Evolutionary conservation across 2,113 vertebrate genomes (phyloP), one percentile per base, ranked within the genome.

Genomic region (Nestor notabilis): DNA sequence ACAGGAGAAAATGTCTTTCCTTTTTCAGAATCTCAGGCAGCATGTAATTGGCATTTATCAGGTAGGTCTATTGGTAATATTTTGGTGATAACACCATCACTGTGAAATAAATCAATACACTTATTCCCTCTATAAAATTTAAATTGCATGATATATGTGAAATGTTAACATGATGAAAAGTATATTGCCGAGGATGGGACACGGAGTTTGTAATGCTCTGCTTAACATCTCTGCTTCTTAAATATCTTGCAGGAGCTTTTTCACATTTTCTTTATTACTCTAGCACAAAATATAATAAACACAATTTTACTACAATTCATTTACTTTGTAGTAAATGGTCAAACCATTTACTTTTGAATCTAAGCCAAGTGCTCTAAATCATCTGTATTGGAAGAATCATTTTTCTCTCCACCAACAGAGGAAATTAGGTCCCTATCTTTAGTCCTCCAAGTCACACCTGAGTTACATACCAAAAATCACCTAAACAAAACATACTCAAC

Each of bases 31-130:
- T 81, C 9, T 25, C 35, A 64, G 47, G n/a, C 14, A 86, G 20
- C 37, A 81, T 50, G 35, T 75, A 94, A 93, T 41, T 93, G 50
- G 3, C 20, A 86, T 81, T 93, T 90, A 70, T 74, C 52, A 86
- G 10, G 19, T 33, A 60, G 20, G 13, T 71, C 2, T 10, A 20
- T 13, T 64, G 27, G 29, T 50, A 94, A 89, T 92, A 84, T 68
- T 89, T 60, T 13, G 0, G 6, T 49, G 25, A 88, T 76, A 28
- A 58, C 28, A 66, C 8, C 0, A 0, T 60, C 50, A 50, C 29
- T 39, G 44, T 69, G 41, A 82, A 80, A 83, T 88, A 93, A 94
- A 97, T 89, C 87, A 95, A 58, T 83, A 71, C 33, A 27, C 29
- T 77, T 66, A 50, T 68, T 53, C 27, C 50, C 55, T 64, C 76